These are phyloP conservation scores for Drosophila ambigua DNA, from an alignment of 1,140 invertebrate genomes.

Conservation along the genomic window DNA sequence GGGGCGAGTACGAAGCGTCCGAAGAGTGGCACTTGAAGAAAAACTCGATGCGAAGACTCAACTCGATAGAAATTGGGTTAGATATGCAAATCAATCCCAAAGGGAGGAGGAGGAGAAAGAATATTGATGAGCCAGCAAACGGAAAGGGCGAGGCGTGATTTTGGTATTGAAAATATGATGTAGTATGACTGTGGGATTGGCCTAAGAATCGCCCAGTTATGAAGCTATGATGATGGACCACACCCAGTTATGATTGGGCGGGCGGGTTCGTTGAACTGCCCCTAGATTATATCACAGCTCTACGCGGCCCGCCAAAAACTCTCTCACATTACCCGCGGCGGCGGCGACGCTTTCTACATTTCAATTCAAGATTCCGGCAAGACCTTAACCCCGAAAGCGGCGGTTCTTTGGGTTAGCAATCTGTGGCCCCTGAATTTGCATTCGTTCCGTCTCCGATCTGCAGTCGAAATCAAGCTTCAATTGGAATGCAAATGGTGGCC, in stretches of 20 bases:
- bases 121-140: conserved; percentile 12
- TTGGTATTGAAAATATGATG: conserved; percentile 6
- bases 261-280: conserved; percentile 44
- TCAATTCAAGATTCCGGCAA: conserved; percentile 40
- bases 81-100: conserved; percentile 30
- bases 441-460: conserved; percentile 28
- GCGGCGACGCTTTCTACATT: conserved; percentile 46
- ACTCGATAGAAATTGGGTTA: conserved; percentile 7
- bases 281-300: background rate
- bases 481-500: conserved; percentile 60
- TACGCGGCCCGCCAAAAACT: background rate
- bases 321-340: conserved; percentile 8
- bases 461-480: conserved; percentile 58
- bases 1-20: background rate
- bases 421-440: conserved; percentile 8
- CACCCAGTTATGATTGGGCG: conserved; percentile 27
- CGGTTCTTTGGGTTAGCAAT: conserved; percentile 54
- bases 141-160: conserved; percentile 1
- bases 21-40: background rate
- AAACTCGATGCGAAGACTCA: background rate
- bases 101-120: background rate
- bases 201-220: conserved; percentile 6
- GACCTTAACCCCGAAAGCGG: conserved; percentile 63
- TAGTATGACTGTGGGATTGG: background rate
- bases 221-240: conserved; percentile 26